Conservation (phyloP, 2,888 invertebrate genomes). For the Cecidostiba fungosa region DNA sequence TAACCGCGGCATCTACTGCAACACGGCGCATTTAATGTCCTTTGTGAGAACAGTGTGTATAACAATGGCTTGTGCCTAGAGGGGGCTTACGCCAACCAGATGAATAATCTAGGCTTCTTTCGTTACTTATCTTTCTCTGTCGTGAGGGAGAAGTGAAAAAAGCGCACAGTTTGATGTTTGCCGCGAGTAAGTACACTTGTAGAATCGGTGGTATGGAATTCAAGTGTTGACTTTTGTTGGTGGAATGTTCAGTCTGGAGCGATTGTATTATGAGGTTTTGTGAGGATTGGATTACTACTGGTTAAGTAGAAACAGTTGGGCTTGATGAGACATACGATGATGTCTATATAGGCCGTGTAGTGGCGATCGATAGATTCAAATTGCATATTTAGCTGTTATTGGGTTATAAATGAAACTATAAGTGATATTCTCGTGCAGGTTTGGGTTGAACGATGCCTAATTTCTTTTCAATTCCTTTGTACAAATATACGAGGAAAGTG, state of each 20-base stretch:
- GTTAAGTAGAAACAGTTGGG: background rate
- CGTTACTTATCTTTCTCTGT: background rate
- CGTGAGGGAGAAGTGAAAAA: slow-evolving; percentile 1
- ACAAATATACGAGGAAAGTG: too few species aligned
- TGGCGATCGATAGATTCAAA: too few species aligned
- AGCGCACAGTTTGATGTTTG: slow-evolving; percentile 34
- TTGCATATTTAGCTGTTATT: too few species aligned
- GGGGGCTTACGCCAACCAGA: slow-evolving; percentile 14
- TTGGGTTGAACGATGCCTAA: too few species aligned
- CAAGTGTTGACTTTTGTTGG: background rate
- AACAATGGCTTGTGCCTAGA: slow-evolving; percentile 16
- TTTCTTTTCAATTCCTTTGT: too few species aligned
- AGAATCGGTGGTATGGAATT: background rate
- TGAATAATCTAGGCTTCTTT: slow-evolving; percentile 53
- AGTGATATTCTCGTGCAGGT: too few species aligned
- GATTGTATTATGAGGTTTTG: too few species aligned
- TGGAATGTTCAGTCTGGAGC: too few species aligned
- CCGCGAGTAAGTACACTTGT: background rate
- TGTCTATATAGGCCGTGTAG: background rate
- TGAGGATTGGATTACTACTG: too few species aligned
- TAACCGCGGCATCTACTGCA: background rate
- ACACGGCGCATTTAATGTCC: slow-evolving; percentile 28
- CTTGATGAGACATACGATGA: background rate
- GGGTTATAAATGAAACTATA: too few species aligned
- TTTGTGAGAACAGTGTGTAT: slow-evolving; percentile 6